Base-by-base conservation (phyloP, 2,113 vertebrate species). In the Oncorhynchus keta region DNA sequence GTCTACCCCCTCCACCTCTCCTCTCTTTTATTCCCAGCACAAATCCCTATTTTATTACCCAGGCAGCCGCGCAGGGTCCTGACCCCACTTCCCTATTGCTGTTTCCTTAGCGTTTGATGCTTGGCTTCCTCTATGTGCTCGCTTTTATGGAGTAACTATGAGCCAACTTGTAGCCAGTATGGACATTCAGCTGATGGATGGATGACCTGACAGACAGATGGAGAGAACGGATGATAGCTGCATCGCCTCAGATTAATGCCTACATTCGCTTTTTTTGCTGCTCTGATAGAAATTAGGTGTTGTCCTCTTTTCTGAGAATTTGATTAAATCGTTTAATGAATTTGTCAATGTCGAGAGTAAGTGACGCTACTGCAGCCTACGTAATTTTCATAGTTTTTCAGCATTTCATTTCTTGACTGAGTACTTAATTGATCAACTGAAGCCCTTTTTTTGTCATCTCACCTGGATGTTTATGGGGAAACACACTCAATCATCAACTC, bases 21-120 rank as follows among this genome's bases (percentile, higher is more conserved):
- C 72, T 82, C 75, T 76, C 57, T 80, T 93, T 92, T 90, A 87
- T 91, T 90, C 83, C 74, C 71, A 86, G 82, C 85, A 87, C 85
- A 91, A 89, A 91, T 89, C 89, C 85, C 84, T 87, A 78, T 88
- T 92, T 92, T 90, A 90, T 89, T 86, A 91, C 82, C 86, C 85
- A 83, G 87, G 78, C 86, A 71, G 86, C 86, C 88, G 79, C 76
- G 64, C 45, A 85, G 86, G 91, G 91, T 91, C 87, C 80, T 76
- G 86, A 91, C 90, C 92, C 83, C 87, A 90, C 90, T 90, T 92
- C 89, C 86, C 76, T 73, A 76, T 86, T 86, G 86, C 83, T 72
- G 79, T 90, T 90, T 87, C 81, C 76, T 85, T 90, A 89, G 91
- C 82, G 85, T 90, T 83, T 89, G 84, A 88, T 85, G 86, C 80